These are phyloP conservation scores for Enoplosus armatus DNA, from an alignment of 2,797 vertebrate genomes.

Conservation along the genomic window DNA sequence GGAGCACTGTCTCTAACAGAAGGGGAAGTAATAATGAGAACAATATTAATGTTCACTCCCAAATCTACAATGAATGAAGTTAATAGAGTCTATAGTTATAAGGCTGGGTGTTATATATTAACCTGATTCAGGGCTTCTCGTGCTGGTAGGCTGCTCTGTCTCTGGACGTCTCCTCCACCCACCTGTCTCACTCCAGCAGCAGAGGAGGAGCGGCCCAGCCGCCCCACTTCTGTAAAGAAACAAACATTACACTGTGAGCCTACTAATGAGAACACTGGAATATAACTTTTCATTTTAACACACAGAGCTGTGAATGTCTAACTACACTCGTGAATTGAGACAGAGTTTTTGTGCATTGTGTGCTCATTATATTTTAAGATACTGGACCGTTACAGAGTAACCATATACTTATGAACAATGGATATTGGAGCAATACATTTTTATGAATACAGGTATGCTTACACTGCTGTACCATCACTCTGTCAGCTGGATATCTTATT, in stretches of 20 bases:
- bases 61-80: conserved; percentile 59
- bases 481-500: background rate
- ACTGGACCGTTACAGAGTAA: conserved; percentile 10
- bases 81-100: conserved; percentile 39
- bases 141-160: conserved; percentile 91
- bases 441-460: background rate
- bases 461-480: background rate
- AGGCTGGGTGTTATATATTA: conserved; percentile 50
- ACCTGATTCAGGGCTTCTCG: conserved; percentile 90
- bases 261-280: conserved; percentile 59
- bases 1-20: conserved; percentile 73
- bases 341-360: conserved; percentile 13
- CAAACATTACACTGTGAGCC: conserved; percentile 58
- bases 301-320: conserved; percentile 23
- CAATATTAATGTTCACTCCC: conserved; percentile 69
- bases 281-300: conserved; percentile 43
- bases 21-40: conserved; percentile 71
- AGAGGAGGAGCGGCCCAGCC: conserved; percentile 94
- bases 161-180: conserved; percentile 86
- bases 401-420: background rate
- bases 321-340: background rate
- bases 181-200: conserved; percentile 92
- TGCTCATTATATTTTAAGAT: conserved; percentile 29
- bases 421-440: background rate
- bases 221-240: conserved; percentile 89